A percentile compares a stretch with the other conserved stretches of the same genome.
These are phyloP conservation scores for Drosophila eohydei DNA, from an alignment of 2,888 invertebrate genomes.

Conservation along the genomic window DNA sequence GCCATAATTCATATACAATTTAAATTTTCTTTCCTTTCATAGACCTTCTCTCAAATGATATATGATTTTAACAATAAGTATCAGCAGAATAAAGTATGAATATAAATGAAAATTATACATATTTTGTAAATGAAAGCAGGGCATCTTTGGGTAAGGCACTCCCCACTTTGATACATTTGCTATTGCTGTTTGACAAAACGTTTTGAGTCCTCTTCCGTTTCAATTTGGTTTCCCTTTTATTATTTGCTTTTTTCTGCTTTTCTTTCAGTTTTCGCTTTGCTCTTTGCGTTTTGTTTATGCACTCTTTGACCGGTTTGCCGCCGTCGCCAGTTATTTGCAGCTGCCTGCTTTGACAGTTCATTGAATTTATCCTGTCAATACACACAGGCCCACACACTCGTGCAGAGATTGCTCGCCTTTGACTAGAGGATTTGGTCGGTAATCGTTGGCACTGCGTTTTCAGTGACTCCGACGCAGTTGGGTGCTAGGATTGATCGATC, in stretches of 20 bases:
- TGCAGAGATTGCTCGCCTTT: conserved; percentile 27
- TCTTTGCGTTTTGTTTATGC: conserved; percentile 43
- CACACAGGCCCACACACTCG: conserved; percentile 13
- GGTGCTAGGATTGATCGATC: conserved; percentile 77
- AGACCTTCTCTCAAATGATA: background rate
- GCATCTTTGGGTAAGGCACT: too few relatives aligned
- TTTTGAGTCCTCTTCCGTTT: conserved; percentile 38
- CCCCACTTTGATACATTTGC: background rate
- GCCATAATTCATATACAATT: background rate
- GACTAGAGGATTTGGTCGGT: conserved; percentile 45
- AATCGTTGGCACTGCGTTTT: conserved; percentile 45
- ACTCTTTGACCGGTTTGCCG: conserved; percentile 53
- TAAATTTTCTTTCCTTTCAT: background rate
- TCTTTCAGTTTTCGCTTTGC: conserved; percentile 11
- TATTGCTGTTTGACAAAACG: conserved; percentile 50
- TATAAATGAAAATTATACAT: background rate
- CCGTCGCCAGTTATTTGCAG: conserved; percentile 71
- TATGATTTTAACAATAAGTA: background rate
- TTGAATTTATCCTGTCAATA: conserved; percentile 80
- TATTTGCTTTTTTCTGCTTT: conserved; percentile 41
- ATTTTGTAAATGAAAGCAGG: background rate
- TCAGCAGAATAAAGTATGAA: background rate
- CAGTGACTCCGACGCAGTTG: conserved; percentile 49
- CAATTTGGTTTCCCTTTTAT: conserved; percentile 27
- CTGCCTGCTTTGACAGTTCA: conserved; percentile 74